These are phyloP conservation scores for Trematocara stigmaticum DNA, from an alignment of 2,113 vertebrate genomes.

Conservation along the genomic window DNA sequence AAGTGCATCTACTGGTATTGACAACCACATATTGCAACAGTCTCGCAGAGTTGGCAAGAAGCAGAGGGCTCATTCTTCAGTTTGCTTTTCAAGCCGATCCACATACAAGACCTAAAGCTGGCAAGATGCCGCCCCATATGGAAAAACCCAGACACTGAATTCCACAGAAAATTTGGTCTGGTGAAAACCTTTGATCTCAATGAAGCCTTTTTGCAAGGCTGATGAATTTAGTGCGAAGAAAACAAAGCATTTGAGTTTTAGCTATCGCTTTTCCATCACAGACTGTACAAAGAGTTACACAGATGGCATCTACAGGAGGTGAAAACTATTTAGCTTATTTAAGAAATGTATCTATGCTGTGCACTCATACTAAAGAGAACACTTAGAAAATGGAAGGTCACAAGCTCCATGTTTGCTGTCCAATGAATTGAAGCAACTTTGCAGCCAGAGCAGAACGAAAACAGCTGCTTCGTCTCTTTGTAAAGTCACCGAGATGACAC, in stretches of 20 bases:
- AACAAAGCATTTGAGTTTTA: not conserved
- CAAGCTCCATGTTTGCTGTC: not conserved
- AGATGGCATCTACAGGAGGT: not conserved
- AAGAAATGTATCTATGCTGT: not conserved
- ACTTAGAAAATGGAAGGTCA: not conserved
- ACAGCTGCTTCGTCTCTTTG: not conserved
- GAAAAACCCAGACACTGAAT: not conserved
- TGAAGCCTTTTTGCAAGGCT: not conserved
- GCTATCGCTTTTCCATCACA: not conserved
- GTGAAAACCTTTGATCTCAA: not conserved
- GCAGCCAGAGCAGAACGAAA: not conserved
- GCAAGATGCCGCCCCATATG: constrained; percentile 22
- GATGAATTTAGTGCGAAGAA: not conserved
- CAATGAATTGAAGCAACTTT: not conserved
- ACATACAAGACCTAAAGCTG: constrained; percentile 30
- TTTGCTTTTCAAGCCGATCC: constrained; percentile 19
- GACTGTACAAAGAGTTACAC: not conserved
- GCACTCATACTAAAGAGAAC: not conserved
- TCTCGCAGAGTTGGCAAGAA: not conserved
- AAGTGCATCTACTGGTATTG: not conserved
- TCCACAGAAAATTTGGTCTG: not conserved
- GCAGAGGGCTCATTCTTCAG: constrained; percentile 5
- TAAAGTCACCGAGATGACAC: not conserved
- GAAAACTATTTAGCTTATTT: not conserved
- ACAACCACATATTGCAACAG: not conserved